Conservation (phyloP, 2,888 invertebrate species). For the Drosophila niveifrons region DNA sequence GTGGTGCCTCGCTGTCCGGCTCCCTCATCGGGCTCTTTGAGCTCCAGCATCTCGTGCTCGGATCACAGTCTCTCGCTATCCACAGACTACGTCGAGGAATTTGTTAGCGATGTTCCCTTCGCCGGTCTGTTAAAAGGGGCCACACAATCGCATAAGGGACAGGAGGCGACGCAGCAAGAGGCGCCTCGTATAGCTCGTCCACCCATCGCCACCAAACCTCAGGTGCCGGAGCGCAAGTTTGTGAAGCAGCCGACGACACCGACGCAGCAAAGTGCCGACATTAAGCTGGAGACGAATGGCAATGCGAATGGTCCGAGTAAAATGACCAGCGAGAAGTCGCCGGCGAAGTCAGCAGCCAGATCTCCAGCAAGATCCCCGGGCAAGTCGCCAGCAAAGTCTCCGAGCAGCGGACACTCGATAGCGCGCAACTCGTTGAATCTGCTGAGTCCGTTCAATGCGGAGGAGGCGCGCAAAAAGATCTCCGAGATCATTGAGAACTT, state of each 20-base stretch:
- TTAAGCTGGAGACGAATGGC: constrained; percentile 57
- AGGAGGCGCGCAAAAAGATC: constrained; percentile 97
- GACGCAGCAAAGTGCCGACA: constrained; percentile 46
- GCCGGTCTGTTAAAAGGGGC: constrained; percentile 94
- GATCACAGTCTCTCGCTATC: constrained; percentile 89
- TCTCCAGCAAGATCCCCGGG: constrained; percentile 52
- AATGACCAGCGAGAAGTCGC: constrained; percentile 18
- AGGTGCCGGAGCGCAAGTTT: constrained; percentile 74
- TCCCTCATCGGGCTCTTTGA: constrained; percentile 89
- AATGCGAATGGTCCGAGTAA: constrained; percentile 26
- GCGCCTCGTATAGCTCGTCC: constrained; percentile 63
- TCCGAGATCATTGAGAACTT: constrained; percentile 98
- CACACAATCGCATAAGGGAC: constrained; percentile 82
- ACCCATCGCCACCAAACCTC: constrained; percentile 75
- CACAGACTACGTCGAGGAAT: constrained; percentile 93
- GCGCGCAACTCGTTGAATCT: constrained; percentile 84
- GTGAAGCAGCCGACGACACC: constrained; percentile 70
- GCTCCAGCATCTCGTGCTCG: constrained; percentile 89
- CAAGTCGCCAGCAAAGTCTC: constrained; percentile 64
- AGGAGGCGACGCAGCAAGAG: constrained; percentile 18
- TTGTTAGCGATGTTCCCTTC: constrained; percentile 93
- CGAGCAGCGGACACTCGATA: constrained; percentile 63
- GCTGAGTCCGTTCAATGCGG: constrained; percentile 96
- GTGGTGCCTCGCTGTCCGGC: constrained; percentile 76
- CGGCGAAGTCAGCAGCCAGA: constrained; percentile 49